These are phyloP conservation scores for Phytoseiulus persimilis DNA, from an alignment of 2,888 invertebrate species.

Conservation along the genomic window DNA sequence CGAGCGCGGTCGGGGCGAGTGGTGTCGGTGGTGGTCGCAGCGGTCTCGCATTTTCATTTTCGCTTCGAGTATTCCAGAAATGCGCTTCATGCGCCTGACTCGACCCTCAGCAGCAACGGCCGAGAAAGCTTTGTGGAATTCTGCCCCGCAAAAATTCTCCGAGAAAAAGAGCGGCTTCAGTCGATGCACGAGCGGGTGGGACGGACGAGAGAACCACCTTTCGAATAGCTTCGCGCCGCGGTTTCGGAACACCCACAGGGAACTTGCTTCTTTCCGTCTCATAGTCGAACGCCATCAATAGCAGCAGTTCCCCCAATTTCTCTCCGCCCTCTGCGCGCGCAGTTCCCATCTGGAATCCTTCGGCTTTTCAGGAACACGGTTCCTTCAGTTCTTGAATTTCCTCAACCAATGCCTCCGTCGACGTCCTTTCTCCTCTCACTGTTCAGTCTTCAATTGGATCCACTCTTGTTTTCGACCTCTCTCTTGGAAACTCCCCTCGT, in stretches of 20 bases:
- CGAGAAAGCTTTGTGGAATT: neutral
- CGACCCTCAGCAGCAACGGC: neutral
- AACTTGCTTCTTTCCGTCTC: neutral
- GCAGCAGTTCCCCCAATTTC: neutral
- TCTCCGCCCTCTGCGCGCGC: neutral
- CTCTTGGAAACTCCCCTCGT: neutral
- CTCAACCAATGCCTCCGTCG: neutral
- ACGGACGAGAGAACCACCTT: neutral
- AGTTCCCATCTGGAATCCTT: neutral
- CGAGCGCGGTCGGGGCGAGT: neutral
- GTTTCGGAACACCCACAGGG: neutral
- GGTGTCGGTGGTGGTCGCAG: neutral
- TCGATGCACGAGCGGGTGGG: neutral
- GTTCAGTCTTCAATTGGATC: neutral
- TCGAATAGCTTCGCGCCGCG: neutral
- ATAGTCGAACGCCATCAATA: neutral
- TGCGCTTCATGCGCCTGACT: neutral
- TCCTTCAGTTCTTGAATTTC: neutral
- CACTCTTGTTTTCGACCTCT: neutral
- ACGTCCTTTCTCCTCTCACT: neutral
- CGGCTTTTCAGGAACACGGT: neutral
- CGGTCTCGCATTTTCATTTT: neutral
- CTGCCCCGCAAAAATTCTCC: neutral
- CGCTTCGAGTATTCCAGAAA: neutral
- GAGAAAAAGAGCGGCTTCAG: neutral